Evolutionary conservation across 2,797 vertebrate species (phyloP).

Genomic region (Dicrostonyx torquatus): DNA sequence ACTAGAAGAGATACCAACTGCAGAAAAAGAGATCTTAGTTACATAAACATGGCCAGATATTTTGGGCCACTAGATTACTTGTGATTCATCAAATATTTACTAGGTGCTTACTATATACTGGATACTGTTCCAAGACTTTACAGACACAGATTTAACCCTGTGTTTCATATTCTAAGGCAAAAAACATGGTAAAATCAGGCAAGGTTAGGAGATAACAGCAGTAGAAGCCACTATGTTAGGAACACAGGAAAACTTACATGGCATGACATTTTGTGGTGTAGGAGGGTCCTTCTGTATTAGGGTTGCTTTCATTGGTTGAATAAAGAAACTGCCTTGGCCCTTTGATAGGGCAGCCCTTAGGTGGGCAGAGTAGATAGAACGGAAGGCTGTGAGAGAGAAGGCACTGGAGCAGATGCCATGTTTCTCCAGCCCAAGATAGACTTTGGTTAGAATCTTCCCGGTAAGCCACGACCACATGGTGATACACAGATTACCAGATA

Average conservation of each 20-base stretch:
- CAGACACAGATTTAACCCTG: background rate
- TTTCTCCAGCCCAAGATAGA: no score
- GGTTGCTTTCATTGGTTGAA: no score
- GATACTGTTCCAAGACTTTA: slow-evolving; percentile 12
- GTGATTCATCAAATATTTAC: slow-evolving; percentile 24
- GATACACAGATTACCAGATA: no score
- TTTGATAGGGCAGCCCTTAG: no score
- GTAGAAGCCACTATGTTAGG: background rate
- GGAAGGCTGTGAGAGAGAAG: no score
- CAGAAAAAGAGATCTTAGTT: background rate
- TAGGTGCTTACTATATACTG: background rate
- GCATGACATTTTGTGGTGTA: background rate
- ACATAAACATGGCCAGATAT: slow-evolving; percentile 7
- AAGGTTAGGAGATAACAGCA: background rate
- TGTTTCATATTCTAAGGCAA: background rate
- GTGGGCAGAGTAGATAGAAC: no score
- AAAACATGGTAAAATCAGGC: background rate
- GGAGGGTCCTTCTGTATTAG: no score
- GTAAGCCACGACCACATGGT: no score
- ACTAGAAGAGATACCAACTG: background rate
- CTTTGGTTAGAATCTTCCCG: no score
- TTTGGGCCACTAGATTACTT: background rate
- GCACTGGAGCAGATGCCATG: no score
- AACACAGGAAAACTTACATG: background rate
- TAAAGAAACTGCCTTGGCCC: no score